Percentiles rank a stretch among this genome's conserved stretches.
These are phyloP conservation scores for Sebastes itinus DNA, from an alignment of 2,797 vertebrate species.

Conservation along the genomic window DNA sequence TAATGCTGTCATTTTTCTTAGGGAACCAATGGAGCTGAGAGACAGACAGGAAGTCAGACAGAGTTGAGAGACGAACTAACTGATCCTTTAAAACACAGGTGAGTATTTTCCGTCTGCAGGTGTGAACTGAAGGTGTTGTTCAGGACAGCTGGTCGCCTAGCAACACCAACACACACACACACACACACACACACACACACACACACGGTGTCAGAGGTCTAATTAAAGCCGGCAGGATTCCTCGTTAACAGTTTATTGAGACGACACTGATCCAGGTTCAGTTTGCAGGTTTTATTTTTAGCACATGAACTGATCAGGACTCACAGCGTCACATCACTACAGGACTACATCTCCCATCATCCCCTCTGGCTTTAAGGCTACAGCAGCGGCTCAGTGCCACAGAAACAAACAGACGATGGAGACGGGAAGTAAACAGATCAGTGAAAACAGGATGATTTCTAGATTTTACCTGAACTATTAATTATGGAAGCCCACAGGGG, in stretches of 20 bases:
- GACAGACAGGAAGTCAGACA: neutral
- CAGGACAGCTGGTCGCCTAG: neutral
- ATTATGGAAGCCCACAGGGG: no score
- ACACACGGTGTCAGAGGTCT: neutral
- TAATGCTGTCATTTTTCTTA: no score
- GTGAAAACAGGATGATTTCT: no score
- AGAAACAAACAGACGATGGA: neutral
- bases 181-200: neutral
- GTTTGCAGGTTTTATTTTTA: slow-evolving; percentile 51
- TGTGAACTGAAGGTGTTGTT: slow-evolving; percentile 3
- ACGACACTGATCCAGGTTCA: neutral
- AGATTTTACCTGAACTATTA: neutral
- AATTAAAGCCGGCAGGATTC: neutral
- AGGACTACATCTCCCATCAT: slow-evolving; percentile 56
- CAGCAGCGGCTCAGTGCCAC: slow-evolving; percentile 24
- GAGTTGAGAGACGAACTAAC: neutral
- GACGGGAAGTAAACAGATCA: no score
- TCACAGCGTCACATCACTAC: neutral
- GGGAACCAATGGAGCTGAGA: neutral
- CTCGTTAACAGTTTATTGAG: neutral
- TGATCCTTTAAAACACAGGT: neutral
- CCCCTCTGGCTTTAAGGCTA: slow-evolving; percentile 55
- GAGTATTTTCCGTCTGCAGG: neutral
- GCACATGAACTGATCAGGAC: slow-evolving; percentile 41
- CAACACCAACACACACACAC: neutral